Percentiles rank a stretch among this genome's conserved stretches.
These are phyloP conservation scores for Scaptodrosophila lebanonensis DNA, from an alignment of 1,140 invertebrate genomes.

Conservation along the genomic window DNA sequence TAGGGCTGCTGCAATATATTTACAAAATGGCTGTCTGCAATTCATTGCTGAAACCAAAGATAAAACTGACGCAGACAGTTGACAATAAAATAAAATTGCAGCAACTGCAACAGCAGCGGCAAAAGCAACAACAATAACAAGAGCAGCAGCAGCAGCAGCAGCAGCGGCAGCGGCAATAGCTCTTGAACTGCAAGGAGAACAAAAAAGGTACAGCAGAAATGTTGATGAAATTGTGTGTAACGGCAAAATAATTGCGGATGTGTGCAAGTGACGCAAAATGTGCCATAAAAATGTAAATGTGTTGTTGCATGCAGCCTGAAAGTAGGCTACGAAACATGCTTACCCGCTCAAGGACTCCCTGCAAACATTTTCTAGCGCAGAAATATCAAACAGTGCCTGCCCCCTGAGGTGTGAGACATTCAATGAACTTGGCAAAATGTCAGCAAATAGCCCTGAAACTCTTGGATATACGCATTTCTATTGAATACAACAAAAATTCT, in stretches of 20 bases:
- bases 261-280: constrained; percentile 44
- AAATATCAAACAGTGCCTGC: no score
- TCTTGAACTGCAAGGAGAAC: background rate
- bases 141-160: background rate
- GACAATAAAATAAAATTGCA: constrained; percentile 53
- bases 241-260: constrained; percentile 62
- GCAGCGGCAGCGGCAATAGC: no score
- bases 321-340: constrained; percentile 20
- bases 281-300: constrained; percentile 65
- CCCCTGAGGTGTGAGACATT: no score
- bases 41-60: constrained; percentile 12
- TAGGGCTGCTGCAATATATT: constrained; percentile 49
- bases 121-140: no score
- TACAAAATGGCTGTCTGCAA: constrained; percentile 46
- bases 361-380: no score
- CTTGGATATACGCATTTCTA: no score
- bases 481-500: no score
- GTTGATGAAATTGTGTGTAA: constrained; percentile 32
- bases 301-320: constrained; percentile 25
- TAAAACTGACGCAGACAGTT: constrained; percentile 35
- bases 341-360: no score
- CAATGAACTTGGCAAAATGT: no score
- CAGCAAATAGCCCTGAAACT: no score
- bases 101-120: background rate
- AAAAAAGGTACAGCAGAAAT: constrained; percentile 6